Percentiles rank a stretch among this genome's conserved stretches.
Conservation (phyloP, 2,113 vertebrate genomes). For the Diphyllodes magnificus region DNA sequence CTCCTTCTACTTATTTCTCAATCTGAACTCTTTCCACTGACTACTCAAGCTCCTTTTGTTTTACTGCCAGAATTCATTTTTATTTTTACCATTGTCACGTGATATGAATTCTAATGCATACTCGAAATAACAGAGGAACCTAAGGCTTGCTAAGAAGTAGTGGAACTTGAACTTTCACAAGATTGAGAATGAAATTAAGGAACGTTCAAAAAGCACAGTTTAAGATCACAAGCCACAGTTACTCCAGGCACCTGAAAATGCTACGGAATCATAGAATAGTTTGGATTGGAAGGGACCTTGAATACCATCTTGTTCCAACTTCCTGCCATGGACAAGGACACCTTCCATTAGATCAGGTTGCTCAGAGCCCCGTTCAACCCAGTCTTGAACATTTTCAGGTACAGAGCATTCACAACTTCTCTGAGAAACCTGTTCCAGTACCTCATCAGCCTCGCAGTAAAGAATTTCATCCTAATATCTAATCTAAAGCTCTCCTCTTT, state of each 20-base stretch:
- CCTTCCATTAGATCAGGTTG: not conserved
- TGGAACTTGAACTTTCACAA: not conserved
- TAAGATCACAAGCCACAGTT: not conserved
- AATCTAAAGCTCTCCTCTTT: not conserved
- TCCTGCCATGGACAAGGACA: not conserved
- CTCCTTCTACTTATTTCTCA: not conserved
- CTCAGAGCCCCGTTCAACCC: not conserved
- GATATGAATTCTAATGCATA: not conserved
- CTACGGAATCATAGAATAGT: not conserved
- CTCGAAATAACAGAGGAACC: not conserved
- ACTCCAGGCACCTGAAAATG: not conserved
- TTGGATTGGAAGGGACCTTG: not conserved
- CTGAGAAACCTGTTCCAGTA: not conserved
- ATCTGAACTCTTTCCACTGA: not conserved
- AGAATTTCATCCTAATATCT: not conserved
- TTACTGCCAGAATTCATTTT: rapidly evolving
- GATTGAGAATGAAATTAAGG: not conserved
- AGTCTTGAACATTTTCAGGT: not conserved
- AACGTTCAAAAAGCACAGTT: not conserved
- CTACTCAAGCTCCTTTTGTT: not conserved
- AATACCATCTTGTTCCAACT: not conserved
- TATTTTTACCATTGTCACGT: not conserved
- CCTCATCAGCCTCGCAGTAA: not conserved
- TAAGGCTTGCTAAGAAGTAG: not conserved
- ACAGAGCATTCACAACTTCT: not conserved